phyloP scores from a whole-genome alignment of 2,113 vertebrate genomes.

The Cynoglossus semilaevis region DNA sequence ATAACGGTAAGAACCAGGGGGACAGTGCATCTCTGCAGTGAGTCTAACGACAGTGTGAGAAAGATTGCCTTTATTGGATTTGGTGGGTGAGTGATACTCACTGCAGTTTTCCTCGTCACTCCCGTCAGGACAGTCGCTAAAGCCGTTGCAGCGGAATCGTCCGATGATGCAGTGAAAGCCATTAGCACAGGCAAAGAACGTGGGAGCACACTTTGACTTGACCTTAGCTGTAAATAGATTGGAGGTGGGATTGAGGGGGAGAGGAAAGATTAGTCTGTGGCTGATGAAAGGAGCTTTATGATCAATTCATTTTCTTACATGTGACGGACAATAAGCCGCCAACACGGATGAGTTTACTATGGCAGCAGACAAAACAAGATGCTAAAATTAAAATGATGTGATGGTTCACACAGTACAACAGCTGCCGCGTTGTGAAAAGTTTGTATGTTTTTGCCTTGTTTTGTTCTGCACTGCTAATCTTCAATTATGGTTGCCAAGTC shows the following conservation, averaged over 20 bases:
- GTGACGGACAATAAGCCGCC: neutral
- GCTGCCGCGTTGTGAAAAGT: too few species aligned
- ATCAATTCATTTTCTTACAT: slow-evolving; percentile 12
- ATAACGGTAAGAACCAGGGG: slow-evolving; percentile 9
- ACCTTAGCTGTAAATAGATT: slow-evolving; percentile 80
- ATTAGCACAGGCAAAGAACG: slow-evolving; percentile 91
- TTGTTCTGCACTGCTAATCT: slow-evolving; percentile 31
- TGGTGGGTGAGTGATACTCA: slow-evolving; percentile 73
- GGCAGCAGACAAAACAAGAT: neutral
- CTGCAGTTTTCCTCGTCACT: slow-evolving; percentile 98
- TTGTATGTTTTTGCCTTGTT: slow-evolving; percentile 9
- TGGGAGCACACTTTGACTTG: slow-evolving; percentile 88
- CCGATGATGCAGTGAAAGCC: slow-evolving; percentile 97
- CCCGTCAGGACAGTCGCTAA: slow-evolving; percentile 92
- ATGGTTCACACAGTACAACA: too few species aligned
- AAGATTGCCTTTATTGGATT: neutral
- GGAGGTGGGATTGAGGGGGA: neutral
- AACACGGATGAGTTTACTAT: slow-evolving; percentile 1
- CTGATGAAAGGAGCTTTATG: neutral
- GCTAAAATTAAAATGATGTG: neutral
- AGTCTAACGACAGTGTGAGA: neutral
- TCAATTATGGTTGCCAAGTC: neutral
- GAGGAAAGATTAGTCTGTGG: slow-evolving; percentile 28
- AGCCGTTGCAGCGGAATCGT: slow-evolving; percentile 94
- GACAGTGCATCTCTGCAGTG: slow-evolving; percentile 13